Base-by-base conservation (phyloP, 2,888 invertebrate species). In the Pyrocoelia pectoralis region DNA sequence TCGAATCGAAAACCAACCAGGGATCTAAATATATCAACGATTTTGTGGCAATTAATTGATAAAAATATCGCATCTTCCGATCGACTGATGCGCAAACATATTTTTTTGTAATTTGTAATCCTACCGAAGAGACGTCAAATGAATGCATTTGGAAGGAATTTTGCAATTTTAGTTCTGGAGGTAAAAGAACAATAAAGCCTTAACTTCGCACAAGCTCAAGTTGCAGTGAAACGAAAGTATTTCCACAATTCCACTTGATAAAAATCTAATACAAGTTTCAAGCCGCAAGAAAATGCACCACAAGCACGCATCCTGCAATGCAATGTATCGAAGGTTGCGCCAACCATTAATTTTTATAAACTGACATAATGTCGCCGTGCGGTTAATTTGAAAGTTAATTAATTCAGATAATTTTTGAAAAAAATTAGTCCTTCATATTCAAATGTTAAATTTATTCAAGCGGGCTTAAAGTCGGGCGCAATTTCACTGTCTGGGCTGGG, bases 381-480 rank as follows among this genome's bases (percentile, higher is more conserved):
- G 24, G 24, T 33, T 10, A n/a, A 33, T 33, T n/a, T n/a, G n/a
- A n/a, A n/a, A n/a, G n/a, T n/a, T n/a, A n/a, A n/a, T n/a, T n/a
- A 6, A 6, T 33, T 3, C n/a, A 33, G 2, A 33, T 33, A 33
- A n/a, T 33, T 33, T 24, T 24, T 5, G 24, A 24, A 24, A n/a
- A 24, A 33, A 33, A 33, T n/a, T n/a, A 33, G 33, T 33, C n/a
- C n/a, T n/a, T 33, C 9, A 33, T 33, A 51, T 51, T 51, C 50
- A 52, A 59, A 52, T 48, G 50, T 49, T 6, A 49, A 60, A 50
- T 60, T 54, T 54, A 60, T 61, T 61, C 52, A 53, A 13, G 18
- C 33, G 58, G 38, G 24, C 24, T 24, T 41, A 55, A 56, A 61
- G 56, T 56, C 43, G 46, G 51, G 50, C 51, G 61, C 51, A 61